phyloP scores from a whole-genome alignment of 2,888 invertebrate species.

The Gymnoscelis rufifasciata region DNA sequence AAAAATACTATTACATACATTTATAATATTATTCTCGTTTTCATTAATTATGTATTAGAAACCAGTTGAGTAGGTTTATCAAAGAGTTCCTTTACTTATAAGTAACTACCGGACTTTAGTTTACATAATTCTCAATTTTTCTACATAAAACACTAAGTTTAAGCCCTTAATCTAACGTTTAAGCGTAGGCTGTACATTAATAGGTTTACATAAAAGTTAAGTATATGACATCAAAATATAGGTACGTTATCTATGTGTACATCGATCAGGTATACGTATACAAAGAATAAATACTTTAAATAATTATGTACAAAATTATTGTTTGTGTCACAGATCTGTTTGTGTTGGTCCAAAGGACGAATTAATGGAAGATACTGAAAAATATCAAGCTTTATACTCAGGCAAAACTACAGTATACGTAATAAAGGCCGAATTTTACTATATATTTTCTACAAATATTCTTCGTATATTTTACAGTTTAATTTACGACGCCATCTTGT shows the following conservation, averaged over 20 bases:
- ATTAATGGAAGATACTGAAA: slow-evolving; percentile 36
- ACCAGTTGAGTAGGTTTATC: not conserved
- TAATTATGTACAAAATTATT: slow-evolving; percentile 70
- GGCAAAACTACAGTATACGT: not conserved
- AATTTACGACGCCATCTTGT: slow-evolving; percentile 1
- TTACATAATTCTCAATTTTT: not conserved
- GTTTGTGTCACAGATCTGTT: slow-evolving; percentile 73
- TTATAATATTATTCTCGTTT: no score
- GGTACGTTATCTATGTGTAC: slow-evolving; percentile 35
- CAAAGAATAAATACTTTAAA: slow-evolving; percentile 36
- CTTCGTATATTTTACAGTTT: not conserved
- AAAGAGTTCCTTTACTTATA: not conserved
- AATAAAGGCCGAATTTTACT: slow-evolving; percentile 1
- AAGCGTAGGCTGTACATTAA: slow-evolving; percentile 12
- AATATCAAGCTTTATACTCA: slow-evolving; percentile 3
- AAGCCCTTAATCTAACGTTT: not conserved
- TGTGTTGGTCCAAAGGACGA: slow-evolving; percentile 46
- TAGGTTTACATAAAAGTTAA: slow-evolving; percentile 4
- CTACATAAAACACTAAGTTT: not conserved
- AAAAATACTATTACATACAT: no score
- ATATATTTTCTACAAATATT: not conserved
- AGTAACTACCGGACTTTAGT: not conserved
- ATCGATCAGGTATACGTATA: slow-evolving; percentile 46
- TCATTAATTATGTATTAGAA: no score
- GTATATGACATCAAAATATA: slow-evolving; percentile 25